These are phyloP conservation scores for Biston betularia DNA, from an alignment of 2,888 invertebrate genomes.

Conservation along the genomic window DNA sequence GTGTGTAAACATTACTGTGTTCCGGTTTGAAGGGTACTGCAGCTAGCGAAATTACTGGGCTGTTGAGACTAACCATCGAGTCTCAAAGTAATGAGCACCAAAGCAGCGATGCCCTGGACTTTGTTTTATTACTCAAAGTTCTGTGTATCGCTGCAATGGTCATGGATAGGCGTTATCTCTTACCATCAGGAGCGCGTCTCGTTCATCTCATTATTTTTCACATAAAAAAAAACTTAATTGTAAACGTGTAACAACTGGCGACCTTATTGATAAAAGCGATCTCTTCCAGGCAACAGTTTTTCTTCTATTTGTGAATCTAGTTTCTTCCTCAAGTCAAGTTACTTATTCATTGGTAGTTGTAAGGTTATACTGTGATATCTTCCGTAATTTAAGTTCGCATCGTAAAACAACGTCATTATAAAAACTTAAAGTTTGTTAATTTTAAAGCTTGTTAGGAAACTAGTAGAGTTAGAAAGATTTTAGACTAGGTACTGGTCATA, in stretches of 20 bases:
- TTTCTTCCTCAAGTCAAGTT: constrained; percentile 14
- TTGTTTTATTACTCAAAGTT: too few species aligned
- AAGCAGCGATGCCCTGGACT: too few species aligned
- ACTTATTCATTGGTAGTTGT: constrained; percentile 37
- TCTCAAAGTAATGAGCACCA: too few species aligned
- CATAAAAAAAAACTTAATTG: neutral
- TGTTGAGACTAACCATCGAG: too few species aligned
- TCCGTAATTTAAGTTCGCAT: constrained; percentile 55
- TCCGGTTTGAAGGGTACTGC: too few species aligned
- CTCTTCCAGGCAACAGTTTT: too few species aligned
- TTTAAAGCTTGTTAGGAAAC: constrained; percentile 56
- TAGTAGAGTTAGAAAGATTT: constrained; percentile 37
- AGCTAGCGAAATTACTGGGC: too few species aligned
- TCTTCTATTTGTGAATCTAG: neutral
- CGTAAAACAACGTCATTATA: constrained; percentile 54
- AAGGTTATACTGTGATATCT: constrained; percentile 57
- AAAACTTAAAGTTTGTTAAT: constrained; percentile 64
- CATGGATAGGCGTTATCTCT: too few species aligned
- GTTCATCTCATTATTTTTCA: neutral
- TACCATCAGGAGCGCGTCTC: neutral
- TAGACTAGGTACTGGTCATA: constrained; percentile 14
- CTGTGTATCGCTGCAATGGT: too few species aligned
- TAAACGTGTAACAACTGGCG: too few species aligned
- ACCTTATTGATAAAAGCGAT: too few species aligned
- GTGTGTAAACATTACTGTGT: too few species aligned